Evolutionary conservation across 2,888 invertebrate genomes (phyloP).

Genomic region (Stenodera caucasica): DNA sequence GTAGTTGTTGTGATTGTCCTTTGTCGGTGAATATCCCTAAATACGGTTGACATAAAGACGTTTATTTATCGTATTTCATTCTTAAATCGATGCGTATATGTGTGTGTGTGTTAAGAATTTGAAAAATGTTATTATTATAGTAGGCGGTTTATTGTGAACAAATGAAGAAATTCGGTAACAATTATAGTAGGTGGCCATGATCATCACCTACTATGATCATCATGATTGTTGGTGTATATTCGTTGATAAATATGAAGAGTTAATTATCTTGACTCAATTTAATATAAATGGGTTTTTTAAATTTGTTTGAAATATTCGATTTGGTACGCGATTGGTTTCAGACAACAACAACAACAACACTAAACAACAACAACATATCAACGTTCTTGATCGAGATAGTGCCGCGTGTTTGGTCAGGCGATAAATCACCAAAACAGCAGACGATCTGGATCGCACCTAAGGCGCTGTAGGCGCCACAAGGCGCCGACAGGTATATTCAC

Average conservation of each 20-base stretch:
- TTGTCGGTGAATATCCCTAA: constrained; percentile 15
- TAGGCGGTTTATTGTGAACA: constrained; percentile 31
- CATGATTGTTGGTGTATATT: background rate
- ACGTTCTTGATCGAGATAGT: constrained; percentile 6
- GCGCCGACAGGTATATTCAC: constrained; percentile 38
- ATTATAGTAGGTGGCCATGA: background rate
- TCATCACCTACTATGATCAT: background rate
- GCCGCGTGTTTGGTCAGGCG: constrained; percentile 39
- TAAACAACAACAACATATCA: background rate
- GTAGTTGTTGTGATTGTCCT: constrained; percentile 18
- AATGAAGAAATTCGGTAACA: background rate
- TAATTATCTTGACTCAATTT: too few species aligned
- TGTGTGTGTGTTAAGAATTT: constrained; percentile 33
- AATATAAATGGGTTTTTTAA: background rate
- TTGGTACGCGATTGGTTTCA: background rate
- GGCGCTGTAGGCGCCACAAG: constrained; percentile 43
- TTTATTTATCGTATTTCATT: background rate
- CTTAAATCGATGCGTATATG: constrained; percentile 9
- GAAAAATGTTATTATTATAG: constrained; percentile 36
- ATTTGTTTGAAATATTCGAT: background rate
- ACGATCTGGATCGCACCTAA: constrained; percentile 41
- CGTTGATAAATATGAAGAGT: constrained; percentile 1
- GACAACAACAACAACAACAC: background rate
- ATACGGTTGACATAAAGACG: constrained; percentile 3
- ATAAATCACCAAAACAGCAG: constrained; percentile 29